Base-by-base conservation (phyloP, 2,888 invertebrate species). In the Boloria euphrosyne region DNA sequence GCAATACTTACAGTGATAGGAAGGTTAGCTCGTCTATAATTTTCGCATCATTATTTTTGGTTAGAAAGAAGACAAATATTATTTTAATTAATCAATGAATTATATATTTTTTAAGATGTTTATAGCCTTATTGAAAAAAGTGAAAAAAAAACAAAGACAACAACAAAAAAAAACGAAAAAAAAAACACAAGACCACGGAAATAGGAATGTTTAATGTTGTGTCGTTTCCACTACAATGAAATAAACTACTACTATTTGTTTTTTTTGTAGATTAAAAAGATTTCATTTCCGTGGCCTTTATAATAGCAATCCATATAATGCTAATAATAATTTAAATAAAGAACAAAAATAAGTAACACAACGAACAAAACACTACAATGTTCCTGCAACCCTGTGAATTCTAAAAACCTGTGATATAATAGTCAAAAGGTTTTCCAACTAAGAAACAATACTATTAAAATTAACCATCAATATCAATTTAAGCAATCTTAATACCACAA, bases 321-420 rank as follows among this genome's bases (percentile, higher is more conserved):
- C 44, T 17, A 52, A 14, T 16, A 52, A 16, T 58, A 7, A 55
- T 65, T 43, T 55, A 51, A 53, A 44, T 53, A 49, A 52, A 54
- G 65, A 65, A 55, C 53, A 62, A 59, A 50, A 58, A 65, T 60
- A 50, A 71, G 72, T 65, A 74, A 66, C 73, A 73, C 64, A 76
- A 59, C 2, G 31, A 74, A 71, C 65, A 75, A 70, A 76, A 75
- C 69, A 77, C 75, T 78, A 77, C 74, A 66, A 73, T 81, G 78
- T 78, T 81, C 76, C 74, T 80, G 82, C 80, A 86, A 90, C 90
- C 89, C 90, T 90, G 90, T 90, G 84, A 84, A 83, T 82, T 87
- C 86, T 89, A 86, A 87, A 65, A 71, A 82, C 82, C 81, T 86
- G 87, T 86, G 85, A 86, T 83, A 80, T 78, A 80, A 78, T 82